Evolutionary conservation across 1,140 invertebrate genomes (phyloP).

Genomic region (Ericerus pela): DNA sequence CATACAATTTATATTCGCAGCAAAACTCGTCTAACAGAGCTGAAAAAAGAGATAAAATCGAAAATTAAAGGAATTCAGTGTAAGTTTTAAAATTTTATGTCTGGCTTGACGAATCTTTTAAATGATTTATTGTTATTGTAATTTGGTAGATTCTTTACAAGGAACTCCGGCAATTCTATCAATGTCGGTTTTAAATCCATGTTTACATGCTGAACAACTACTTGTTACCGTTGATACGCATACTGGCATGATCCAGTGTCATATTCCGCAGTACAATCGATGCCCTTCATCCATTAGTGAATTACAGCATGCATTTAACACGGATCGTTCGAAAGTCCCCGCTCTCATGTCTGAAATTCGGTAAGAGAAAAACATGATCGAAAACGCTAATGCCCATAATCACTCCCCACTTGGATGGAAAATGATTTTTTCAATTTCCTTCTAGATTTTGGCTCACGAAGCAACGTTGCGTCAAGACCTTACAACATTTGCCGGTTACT

Average conservation of each 20-base stretch:
- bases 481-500: conserved; percentile 80
- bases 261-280: conserved; percentile 64
- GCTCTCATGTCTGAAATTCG: conserved; percentile 53
- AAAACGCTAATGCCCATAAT: not conserved
- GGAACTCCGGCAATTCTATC: conserved; percentile 83
- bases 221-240: conserved; percentile 86
- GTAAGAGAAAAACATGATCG: conserved; percentile 23
- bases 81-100: conserved; percentile 29
- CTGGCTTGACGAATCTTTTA: not conserved
- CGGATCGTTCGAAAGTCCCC: conserved; percentile 52
- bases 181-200: conserved; percentile 74
- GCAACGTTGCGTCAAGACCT: conserved; percentile 80
- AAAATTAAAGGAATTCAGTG: conserved; percentile 58
- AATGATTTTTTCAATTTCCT: conserved; percentile 10
- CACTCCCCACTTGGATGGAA: not conserved
- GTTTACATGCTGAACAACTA: conserved; percentile 76
- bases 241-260: conserved; percentile 76
- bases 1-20: conserved; percentile 91
- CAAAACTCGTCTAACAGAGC: conserved; percentile 57
- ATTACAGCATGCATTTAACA: conserved; percentile 63
- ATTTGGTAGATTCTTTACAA: conserved; percentile 39
- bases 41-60: conserved; percentile 64
- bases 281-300: conserved; percentile 58
- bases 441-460: conserved; percentile 75
- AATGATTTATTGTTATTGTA: not conserved